Evolutionary conservation across 2,797 vertebrate genomes (phyloP), one percentile per base, ranked within the genome.

Genomic region (Eidolon dupreanum): DNA sequence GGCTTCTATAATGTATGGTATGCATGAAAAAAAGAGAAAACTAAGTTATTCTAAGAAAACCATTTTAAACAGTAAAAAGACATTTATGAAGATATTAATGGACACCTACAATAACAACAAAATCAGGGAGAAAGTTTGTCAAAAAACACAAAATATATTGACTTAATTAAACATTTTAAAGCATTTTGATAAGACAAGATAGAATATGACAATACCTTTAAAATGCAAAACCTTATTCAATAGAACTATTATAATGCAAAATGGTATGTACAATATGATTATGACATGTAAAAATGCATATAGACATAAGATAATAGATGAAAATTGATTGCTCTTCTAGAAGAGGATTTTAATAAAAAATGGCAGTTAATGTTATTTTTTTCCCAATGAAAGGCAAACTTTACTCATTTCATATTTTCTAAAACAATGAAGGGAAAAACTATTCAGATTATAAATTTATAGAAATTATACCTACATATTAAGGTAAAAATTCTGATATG

Each of bases 331-430:
- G 74, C 2, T 77, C 13, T 6, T 88, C 8, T 41, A 84, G 87
- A 82, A 86, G 19, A 78, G 22, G 20, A 78, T 88, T 90, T 73
- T 84, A 73, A 65, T 89, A 7, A 90, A 93, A 84, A 93, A 24
- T 43, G 24, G 2, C 33, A 74, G 43, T 68, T 88, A 49, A 81
- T 49, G 6, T 43, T 87, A 41, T 31, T 75, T 92, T 86, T 36
- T 83, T 84, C 63, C 41, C 6, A 77, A 57, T 38, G 65, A 93
- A 90, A 79, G 12, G 4, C 61, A 65, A 86, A 51, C 51, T 53
- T 91, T 28, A 73, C 43, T 93, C 24, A 66, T 41, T 55, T 93
- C 17, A 57, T 90, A 59, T 11, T 73, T 70, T 17, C 49, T 93
- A 2, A 24, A 94, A 96, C 88, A 36, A 7, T 77, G 16, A 75